Evolutionary conservation across 2,113 vertebrate species (phyloP), one percentile per base, ranked within the genome.

Genomic region (Thomomys bottae): DNA sequence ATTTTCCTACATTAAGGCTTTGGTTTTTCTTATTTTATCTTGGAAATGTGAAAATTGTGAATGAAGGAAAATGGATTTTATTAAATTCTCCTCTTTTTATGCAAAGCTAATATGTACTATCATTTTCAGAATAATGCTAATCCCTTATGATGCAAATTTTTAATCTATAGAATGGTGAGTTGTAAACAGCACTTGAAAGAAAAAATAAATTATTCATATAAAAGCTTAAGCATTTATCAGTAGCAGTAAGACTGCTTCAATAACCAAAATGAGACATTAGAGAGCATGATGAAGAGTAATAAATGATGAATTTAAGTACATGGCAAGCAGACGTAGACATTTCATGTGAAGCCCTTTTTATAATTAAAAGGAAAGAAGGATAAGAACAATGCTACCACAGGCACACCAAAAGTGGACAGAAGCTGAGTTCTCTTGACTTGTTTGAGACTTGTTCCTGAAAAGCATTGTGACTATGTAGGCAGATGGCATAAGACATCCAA

Each of bases 211-310:
- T 20, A 49, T 10, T 76, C 12, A 70, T 63, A 40, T 32, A 40
- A 40, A 84, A 87, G 42, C 24, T 20, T 18, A 42, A 67, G 6
- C 57, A 23, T 57, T 49, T 9, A 57, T 70, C 15, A 23, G 72
- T 76, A 30, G 9, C 36, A 61, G 49, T 67, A 72, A 63, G 24
- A 75, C 66, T 61, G 32, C 1, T 73, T 36, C 73, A 7, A 34
- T 36, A 90, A 38, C 18, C 54, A 36, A 73, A 92, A 85, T 76
- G 36, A 76, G 14, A 57, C 67, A 40, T 59, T 90, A 85, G 30
- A 72, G 8, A 85, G 34, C 38, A 78, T 32, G 78, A 24, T 40
- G 8, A 77, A 54, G 49, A 54, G 15, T 54, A 54, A 54, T 54
- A 54, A 15, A 54, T 54, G 49, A 54, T 54, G 49, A 54, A 15